phyloP scores from a whole-genome alignment of 2,797 vertebrate species.

The Ataeniobius toweri region DNA sequence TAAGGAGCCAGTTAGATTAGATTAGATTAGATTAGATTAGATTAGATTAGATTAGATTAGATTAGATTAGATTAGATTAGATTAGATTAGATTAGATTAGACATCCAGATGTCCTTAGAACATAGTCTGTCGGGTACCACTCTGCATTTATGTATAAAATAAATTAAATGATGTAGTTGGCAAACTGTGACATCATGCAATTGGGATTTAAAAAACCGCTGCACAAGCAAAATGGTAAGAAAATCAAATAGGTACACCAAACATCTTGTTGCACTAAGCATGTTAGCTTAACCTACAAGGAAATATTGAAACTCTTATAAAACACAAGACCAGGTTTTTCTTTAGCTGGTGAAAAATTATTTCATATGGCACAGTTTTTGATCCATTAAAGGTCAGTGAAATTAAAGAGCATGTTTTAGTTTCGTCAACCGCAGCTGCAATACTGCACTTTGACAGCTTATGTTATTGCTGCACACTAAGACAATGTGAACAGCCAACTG shows the following conservation, averaged over 20 bases:
- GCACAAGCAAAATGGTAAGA: not conserved
- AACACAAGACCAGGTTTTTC: not conserved
- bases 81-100: not conserved
- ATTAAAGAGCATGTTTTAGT: not conserved
- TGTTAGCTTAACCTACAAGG: not conserved
- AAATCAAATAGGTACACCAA: not conserved
- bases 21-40: no score
- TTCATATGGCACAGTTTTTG: not conserved
- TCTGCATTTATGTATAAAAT: conserved; percentile 18
- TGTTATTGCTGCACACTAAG: not conserved
- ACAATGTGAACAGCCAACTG: not conserved
- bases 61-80: no score
- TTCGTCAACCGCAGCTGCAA: not conserved
- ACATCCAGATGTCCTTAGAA: conserved; percentile 11
- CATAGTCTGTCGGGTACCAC: conserved; percentile 27
- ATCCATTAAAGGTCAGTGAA: not conserved
- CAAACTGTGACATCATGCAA: conserved; percentile 24
- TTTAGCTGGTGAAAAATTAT: not conserved
- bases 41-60: no score
- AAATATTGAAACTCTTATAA: not conserved
- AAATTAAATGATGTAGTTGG: conserved; percentile 21
- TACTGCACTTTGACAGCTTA: not conserved
- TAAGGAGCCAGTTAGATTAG: not conserved
- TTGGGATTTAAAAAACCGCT: not conserved
- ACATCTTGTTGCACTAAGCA: not conserved